A percentile compares a stretch with the other conserved stretches of the same genome.
These are phyloP conservation scores for Acanthaster planci DNA, from an alignment of 35 echinoderm and acorn worm species.

Conservation along the genomic window DNA sequence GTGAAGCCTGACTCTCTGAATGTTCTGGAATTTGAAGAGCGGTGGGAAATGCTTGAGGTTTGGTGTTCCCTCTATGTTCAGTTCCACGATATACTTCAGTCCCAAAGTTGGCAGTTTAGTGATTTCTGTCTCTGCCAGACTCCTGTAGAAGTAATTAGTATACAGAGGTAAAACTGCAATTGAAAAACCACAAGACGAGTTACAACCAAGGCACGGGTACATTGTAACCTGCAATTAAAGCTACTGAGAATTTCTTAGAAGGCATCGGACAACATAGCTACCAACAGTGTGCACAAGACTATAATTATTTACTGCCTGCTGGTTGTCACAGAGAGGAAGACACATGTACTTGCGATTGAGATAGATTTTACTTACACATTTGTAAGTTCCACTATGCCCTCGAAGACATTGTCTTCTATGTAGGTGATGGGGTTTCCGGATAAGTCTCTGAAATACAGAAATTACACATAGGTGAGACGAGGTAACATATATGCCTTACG, in stretches of 20 bases:
- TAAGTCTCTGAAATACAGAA: not conserved
- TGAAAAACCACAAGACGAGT: no score
- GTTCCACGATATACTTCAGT: conserved; percentile 49
- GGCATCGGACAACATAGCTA: no score
- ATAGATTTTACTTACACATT: not conserved
- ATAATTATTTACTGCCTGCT: no score
- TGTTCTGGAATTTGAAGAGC: conserved; percentile 74
- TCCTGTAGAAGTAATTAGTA: conserved; percentile 26
- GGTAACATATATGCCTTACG: no score
- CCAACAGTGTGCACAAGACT: no score
- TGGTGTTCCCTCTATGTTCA: conserved; percentile 67
- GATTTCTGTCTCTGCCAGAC: conserved; percentile 65
- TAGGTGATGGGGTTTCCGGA: not conserved
- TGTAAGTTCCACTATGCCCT: not conserved
- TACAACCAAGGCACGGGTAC: no score
- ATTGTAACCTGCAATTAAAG: no score
- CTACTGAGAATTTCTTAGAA: no score
- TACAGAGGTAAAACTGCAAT: no score
- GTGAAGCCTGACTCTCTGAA: conserved; percentile 54
- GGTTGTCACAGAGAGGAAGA: no score
- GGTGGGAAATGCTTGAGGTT: conserved; percentile 79
- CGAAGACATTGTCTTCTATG: not conserved
- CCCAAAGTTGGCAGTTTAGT: conserved; percentile 78
- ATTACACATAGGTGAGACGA: no score
- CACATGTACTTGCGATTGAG: no score